phyloP scores from a whole-genome alignment of 2,888 invertebrate genomes.

The Chymomyza amoena region DNA sequence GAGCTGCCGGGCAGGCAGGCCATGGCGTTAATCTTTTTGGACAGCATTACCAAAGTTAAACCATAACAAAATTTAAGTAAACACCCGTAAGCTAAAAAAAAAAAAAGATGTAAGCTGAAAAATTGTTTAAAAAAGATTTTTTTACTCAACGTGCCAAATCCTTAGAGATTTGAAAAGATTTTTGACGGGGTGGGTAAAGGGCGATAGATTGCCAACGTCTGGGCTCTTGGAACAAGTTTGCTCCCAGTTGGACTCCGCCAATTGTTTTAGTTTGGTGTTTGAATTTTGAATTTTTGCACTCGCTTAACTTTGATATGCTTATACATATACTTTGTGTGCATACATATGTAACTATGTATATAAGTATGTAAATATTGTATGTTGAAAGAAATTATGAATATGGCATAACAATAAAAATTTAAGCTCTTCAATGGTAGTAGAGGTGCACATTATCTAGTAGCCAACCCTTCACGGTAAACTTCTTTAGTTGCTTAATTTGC shows the following conservation, averaged over 20 bases:
- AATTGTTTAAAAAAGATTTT: constrained; percentile 41
- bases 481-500: neutral
- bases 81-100: constrained; percentile 22
- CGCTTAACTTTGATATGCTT: neutral
- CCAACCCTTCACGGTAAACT: too few relatives aligned
- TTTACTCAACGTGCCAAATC: constrained; percentile 25
- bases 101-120: constrained; percentile 40
- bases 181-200: constrained; percentile 19
- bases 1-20: neutral
- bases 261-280: constrained; percentile 59
- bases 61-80: constrained; percentile 60
- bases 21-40: constrained; percentile 52
- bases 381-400: too few relatives aligned
- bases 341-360: too few relatives aligned
- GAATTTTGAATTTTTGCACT: constrained; percentile 41
- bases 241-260: constrained; percentile 44
- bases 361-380: too few relatives aligned
- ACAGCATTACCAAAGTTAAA: constrained; percentile 60
- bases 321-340: too few relatives aligned
- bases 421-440: too few relatives aligned
- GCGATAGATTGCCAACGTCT: neutral
- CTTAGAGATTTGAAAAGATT: constrained; percentile 45
- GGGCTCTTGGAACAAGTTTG: neutral
- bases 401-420: too few relatives aligned
- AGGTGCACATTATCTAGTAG: too few relatives aligned